Evolutionary conservation across 2,113 vertebrate species (phyloP).

Genomic region (Eleginops maclovinus): DNA sequence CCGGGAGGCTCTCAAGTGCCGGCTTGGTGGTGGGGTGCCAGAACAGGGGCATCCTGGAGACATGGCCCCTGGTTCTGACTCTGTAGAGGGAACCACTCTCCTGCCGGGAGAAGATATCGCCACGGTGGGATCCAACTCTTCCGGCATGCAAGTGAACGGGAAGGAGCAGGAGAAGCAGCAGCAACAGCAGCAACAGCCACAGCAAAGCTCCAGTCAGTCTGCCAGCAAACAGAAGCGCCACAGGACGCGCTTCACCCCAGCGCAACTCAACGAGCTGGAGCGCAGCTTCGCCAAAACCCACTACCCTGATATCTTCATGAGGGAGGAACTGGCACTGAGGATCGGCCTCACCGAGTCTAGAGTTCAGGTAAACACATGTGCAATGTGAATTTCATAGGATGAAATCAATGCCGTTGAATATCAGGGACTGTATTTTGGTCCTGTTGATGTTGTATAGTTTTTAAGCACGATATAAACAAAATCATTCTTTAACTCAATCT

Average conservation of each 20-base stretch:
- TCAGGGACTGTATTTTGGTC: constrained; percentile 4
- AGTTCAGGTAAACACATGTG: constrained; percentile 88
- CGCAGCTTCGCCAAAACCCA: constrained; percentile 99
- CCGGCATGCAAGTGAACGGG: constrained; percentile 90
- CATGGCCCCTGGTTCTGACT: constrained; percentile 91
- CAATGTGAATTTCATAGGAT: neutral
- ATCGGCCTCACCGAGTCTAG: constrained; percentile 98
- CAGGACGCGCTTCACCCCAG: constrained; percentile 97
- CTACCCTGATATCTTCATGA: constrained; percentile 99
- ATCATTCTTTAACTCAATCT: neutral
- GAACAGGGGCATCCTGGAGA: constrained; percentile 96
- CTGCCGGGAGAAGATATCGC: constrained; percentile 96
- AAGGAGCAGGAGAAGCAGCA: constrained; percentile 97
- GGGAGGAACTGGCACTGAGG: constrained; percentile 95
- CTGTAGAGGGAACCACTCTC: constrained; percentile 94
- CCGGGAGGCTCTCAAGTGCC: constrained; percentile 96
- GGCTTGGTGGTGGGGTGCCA: constrained; percentile 90
- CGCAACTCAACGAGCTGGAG: constrained; percentile 98
- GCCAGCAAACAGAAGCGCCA: constrained; percentile 96
- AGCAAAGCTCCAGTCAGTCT: constrained; percentile 82
- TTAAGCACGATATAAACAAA: neutral
- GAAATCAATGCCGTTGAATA: neutral
- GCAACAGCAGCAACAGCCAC: constrained; percentile 84
- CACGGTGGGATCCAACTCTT: constrained; percentile 91
- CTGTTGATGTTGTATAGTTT: neutral